These are phyloP conservation scores for Poecilia picta DNA, from an alignment of 2,797 vertebrate genomes.

Conservation along the genomic window DNA sequence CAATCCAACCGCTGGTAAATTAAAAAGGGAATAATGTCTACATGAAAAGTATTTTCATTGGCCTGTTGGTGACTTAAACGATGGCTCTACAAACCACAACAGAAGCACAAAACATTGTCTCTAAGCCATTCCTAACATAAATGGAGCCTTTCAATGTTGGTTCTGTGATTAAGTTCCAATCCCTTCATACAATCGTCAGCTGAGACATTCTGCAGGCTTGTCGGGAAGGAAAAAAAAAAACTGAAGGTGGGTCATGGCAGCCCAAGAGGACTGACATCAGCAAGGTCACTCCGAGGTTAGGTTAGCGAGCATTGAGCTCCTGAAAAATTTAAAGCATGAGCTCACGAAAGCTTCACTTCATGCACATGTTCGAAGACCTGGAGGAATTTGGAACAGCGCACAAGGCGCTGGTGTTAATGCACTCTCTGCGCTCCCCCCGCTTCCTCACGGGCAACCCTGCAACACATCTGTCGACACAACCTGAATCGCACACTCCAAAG, in stretches of 20 bases:
- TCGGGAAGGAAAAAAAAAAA: slow-evolving; percentile 34
- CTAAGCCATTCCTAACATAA: slow-evolving; percentile 30
- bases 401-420: slow-evolving; percentile 60
- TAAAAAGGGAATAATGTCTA: slow-evolving; percentile 10
- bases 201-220: slow-evolving; percentile 46
- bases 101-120: slow-evolving; percentile 36
- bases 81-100: slow-evolving; percentile 22
- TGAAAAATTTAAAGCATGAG: slow-evolving; percentile 89
- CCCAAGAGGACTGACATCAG: slow-evolving; percentile 61
- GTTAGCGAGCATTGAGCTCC: slow-evolving; percentile 83
- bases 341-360: slow-evolving; percentile 74
- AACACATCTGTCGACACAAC: slow-evolving; percentile 44
- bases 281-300: slow-evolving; percentile 89
- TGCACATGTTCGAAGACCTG: slow-evolving; percentile 61
- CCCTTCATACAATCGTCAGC: slow-evolving; percentile 47
- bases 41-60: slow-evolving; percentile 11
- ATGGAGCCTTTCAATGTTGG: slow-evolving; percentile 47
- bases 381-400: slow-evolving; percentile 52
- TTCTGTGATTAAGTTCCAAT: slow-evolving; percentile 67
- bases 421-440: slow-evolving; percentile 50
- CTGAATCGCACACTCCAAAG: slow-evolving; percentile 42
- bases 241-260: slow-evolving; percentile 27
- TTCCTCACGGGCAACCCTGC: slow-evolving; percentile 56
- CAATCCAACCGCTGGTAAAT: slow-evolving; percentile 10
- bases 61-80: slow-evolving; percentile 32